A percentile compares a stretch with the other conserved stretches of the same genome.
Evolutionary conservation across 2,797 vertebrate genomes (phyloP).

Genomic region (Neopelma chrysocephalum): DNA sequence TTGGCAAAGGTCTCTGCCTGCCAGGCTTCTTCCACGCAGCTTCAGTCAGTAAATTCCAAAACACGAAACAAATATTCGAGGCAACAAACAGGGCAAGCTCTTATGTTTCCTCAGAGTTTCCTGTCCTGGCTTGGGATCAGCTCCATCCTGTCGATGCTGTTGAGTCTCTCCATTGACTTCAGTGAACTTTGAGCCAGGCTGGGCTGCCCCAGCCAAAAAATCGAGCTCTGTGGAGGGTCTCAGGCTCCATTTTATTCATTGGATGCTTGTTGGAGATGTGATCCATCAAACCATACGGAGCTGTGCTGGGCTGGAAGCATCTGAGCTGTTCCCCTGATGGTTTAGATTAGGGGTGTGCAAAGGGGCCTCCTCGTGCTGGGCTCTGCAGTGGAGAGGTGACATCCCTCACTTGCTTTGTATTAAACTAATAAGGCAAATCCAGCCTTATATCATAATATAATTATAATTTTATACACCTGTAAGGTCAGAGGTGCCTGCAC

Average conservation of each 20-base stretch:
- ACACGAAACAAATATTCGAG: constrained; percentile 60
- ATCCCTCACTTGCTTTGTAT: neutral
- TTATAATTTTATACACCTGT: neutral
- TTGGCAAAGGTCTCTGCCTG: constrained; percentile 35
- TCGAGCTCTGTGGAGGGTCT: neutral
- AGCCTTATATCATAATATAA: neutral
- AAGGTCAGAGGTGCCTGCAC: neutral
- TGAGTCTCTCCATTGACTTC: constrained; percentile 8
- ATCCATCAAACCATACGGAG: neutral
- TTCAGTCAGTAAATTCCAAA: constrained; percentile 59
- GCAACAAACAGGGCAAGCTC: constrained; percentile 53
- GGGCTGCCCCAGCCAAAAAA: neutral
- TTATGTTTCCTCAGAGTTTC: constrained; percentile 63
- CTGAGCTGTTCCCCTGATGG: neutral
- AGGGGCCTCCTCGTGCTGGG: neutral
- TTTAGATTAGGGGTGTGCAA: neutral
- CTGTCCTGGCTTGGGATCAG: constrained; percentile 41
- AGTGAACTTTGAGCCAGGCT: neutral
- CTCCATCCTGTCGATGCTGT: neutral
- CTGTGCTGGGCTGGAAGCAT: neutral
- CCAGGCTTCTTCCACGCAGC: constrained; percentile 26
- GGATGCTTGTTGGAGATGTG: neutral
- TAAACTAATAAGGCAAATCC: neutral
- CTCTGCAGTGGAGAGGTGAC: neutral
- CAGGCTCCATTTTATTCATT: neutral